A percentile compares a stretch with the other conserved stretches of the same genome.
Evolutionary conservation across 37 sponge, comb jelly and placozoan genomes (phyloP).

Genomic region (Agelas oroides): DNA sequence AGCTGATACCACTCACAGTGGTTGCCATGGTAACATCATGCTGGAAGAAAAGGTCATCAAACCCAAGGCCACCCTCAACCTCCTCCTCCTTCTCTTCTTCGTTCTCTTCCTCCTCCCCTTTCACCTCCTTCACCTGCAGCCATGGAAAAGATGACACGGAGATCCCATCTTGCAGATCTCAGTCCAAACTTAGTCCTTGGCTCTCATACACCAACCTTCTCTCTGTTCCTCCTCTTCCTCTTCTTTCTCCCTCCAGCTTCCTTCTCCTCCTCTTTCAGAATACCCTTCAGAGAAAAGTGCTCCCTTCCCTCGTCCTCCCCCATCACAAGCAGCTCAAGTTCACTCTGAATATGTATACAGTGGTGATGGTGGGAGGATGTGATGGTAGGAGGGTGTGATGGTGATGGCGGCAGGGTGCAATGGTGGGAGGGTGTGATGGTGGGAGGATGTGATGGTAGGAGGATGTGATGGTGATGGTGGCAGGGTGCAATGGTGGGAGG

Average conservation of each 20-base stretch:
- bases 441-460: too few relatives aligned
- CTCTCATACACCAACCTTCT: not conserved
- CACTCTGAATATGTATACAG: constrained; percentile 26
- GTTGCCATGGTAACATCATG: constrained; percentile 25
- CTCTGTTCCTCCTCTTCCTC: constrained; percentile 32
- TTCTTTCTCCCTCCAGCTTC: constrained; percentile 27
- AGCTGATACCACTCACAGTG: constrained; percentile 52
- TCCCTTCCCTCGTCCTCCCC: constrained; percentile 45
- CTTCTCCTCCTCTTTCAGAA: constrained; percentile 38
- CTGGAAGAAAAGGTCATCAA: constrained; percentile 69
- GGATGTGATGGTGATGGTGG: too few relatives aligned
- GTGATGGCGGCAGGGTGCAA: not conserved
- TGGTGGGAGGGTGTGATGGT: too few relatives aligned
- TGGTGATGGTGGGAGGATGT: not conserved
- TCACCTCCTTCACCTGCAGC: not conserved
- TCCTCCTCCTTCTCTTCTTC: constrained; percentile 5
- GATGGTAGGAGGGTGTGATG: too few relatives aligned
- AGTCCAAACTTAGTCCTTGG: not conserved
- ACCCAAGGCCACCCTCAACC: constrained; percentile 26
- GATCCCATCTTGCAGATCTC: too few relatives aligned
- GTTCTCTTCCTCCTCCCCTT: not conserved
- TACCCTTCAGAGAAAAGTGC: constrained; percentile 78
- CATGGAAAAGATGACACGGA: too few relatives aligned
- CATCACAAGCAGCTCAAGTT: constrained; percentile 81
- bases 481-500: too few relatives aligned